phyloP scores from a whole-genome alignment of 1,140 invertebrate genomes.

The Microplitis mediator region DNA sequence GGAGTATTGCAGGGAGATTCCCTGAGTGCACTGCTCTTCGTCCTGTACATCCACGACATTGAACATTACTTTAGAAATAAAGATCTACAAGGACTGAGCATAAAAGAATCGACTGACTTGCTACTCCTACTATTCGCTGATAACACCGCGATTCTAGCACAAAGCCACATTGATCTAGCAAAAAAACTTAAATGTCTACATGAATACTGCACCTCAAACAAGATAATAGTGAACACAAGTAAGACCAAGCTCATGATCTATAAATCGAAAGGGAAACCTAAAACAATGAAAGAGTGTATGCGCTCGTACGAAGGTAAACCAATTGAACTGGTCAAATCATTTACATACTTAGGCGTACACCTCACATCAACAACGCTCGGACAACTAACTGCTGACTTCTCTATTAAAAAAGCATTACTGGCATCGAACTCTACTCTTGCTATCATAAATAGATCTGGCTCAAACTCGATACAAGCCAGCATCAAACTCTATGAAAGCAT shows the following conservation, averaged over 20 bases:
- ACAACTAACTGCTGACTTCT: not conserved
- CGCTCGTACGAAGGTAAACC: not conserved
- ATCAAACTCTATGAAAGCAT: not conserved
- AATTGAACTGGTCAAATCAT: not conserved
- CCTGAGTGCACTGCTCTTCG: no score
- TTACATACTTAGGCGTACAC: conserved; percentile 1
- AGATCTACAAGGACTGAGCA: no score
- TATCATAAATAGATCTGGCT: not conserved
- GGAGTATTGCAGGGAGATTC: no score
- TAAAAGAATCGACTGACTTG: no score
- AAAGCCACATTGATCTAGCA: no score
- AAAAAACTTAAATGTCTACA: no score
- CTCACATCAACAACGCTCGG: not conserved
- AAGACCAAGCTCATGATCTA: conserved; percentile 25
- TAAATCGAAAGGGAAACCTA: conserved; percentile 22
- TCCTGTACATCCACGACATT: no score
- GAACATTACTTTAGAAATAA: no score
- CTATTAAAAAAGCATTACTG: conserved; percentile 5
- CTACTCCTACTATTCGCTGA: no score
- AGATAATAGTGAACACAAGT: no score
- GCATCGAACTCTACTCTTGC: not conserved
- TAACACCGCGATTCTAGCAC: no score
- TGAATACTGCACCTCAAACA: no score
- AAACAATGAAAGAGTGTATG: not conserved
- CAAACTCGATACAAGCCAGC: not conserved